A percentile compares a stretch with the other conserved stretches of the same genome.
Evolutionary conservation across 1,140 invertebrate genomes (phyloP).

Genomic region (Tetragonula clypearis): DNA sequence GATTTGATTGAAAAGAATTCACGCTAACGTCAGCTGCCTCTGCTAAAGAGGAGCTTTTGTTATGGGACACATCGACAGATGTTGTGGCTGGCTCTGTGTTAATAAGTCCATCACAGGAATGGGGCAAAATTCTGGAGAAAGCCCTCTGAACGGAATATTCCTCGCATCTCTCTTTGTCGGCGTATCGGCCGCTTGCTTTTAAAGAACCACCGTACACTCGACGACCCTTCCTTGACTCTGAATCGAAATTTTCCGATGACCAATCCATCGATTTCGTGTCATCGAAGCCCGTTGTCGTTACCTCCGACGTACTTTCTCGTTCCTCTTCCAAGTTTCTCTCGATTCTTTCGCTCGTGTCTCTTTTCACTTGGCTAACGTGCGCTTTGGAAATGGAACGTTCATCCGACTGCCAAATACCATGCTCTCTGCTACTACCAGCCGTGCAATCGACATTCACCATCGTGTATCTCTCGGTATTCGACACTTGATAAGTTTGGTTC

Average conservation of each 20-base stretch:
- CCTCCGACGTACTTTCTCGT: constrained; percentile 18
- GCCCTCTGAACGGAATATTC: constrained; percentile 53
- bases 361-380: constrained; percentile 37
- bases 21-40: not conserved
- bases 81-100: constrained; percentile 19
- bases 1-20: constrained; percentile 74
- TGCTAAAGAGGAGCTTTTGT: constrained; percentile 6
- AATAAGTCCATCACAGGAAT: constrained; percentile 41
- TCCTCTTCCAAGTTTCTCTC: constrained; percentile 2
- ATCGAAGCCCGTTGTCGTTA: constrained; percentile 5
- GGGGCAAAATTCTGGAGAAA: constrained; percentile 51
- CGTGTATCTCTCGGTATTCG: constrained; percentile 52
- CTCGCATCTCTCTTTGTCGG: constrained; percentile 40
- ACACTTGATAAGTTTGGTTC: constrained; percentile 46
- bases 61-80: not conserved
- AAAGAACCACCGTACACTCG: constrained; percentile 66
- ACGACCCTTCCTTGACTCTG: constrained; percentile 43
- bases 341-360: not conserved
- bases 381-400: constrained; percentile 55
- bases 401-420: constrained; percentile 43
- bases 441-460: constrained; percentile 59
- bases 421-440: constrained; percentile 46
- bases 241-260: not conserved
- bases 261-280: constrained; percentile 25
- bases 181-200: constrained; percentile 54